A percentile compares a stretch with the other conserved stretches of the same genome.
Evolutionary conservation across 2,888 invertebrate genomes (phyloP).

Genomic region (Pandemis cinnamomeana): DNA sequence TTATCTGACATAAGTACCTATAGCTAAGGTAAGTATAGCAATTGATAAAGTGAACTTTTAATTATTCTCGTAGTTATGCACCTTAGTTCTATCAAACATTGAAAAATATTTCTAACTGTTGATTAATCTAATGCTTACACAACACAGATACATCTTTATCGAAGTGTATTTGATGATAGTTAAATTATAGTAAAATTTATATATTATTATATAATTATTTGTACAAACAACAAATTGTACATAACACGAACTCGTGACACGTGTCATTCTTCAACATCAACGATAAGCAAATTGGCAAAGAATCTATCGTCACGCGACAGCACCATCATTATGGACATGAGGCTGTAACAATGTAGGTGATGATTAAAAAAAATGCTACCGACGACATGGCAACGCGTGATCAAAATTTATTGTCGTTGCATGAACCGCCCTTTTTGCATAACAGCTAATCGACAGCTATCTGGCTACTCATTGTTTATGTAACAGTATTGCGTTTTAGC

Average conservation of each 20-base stretch:
- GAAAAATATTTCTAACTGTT: no score
- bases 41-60: no score
- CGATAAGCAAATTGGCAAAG: constrained; percentile 56
- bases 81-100: no score
- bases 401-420: constrained; percentile 22
- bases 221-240: no score
- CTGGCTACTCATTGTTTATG: constrained; percentile 1
- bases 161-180: background rate
- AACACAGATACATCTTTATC: background rate
- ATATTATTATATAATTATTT: no score
- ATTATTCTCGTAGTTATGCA: no score
- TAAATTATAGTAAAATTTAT: background rate
- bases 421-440: constrained; percentile 12
- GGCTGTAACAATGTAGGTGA: constrained; percentile 27
- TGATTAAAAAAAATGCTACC: constrained; percentile 3
- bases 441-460: constrained; percentile 4
- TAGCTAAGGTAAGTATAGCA: background rate
- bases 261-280: constrained; percentile 54
- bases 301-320: constrained; percentile 64
- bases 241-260: constrained; percentile 43
- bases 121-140: no score
- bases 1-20: background rate
- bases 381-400: constrained; percentile 3
- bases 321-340: constrained; percentile 45
- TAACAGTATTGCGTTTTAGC: constrained; percentile 4